These are phyloP conservation scores for Porites australiensis DNA, from an alignment of 64 coral and sea anemone genomes.

Conservation along the genomic window DNA sequence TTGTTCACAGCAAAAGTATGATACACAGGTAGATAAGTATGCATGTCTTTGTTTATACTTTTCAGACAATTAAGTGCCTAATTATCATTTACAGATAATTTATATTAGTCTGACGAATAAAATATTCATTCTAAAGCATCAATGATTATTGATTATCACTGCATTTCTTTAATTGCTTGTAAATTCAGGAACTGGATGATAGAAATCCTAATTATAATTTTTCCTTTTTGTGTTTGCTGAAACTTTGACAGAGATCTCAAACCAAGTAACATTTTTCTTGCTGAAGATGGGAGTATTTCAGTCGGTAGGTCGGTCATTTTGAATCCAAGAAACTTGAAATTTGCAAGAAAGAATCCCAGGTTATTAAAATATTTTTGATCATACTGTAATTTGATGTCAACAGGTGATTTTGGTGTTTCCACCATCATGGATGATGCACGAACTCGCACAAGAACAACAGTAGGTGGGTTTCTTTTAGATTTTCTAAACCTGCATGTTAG, in stretches of 20 bases:
- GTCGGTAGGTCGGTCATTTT: slow-evolving; percentile 63
- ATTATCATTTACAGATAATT: no score
- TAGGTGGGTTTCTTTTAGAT: slow-evolving; percentile 49
- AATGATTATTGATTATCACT: background rate
- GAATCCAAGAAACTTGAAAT: no score
- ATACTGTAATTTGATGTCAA: background rate
- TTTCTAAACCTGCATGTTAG: no score
- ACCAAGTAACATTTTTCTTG: slow-evolving; percentile 98
- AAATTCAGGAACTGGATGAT: no score
- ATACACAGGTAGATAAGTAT: slow-evolving; percentile 87
- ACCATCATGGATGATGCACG: slow-evolving; percentile 99
- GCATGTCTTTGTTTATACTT: background rate
- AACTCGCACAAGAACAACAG: slow-evolving; percentile 97
- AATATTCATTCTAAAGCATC: background rate
- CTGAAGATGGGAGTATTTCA: slow-evolving; percentile 82
- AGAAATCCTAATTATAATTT: background rate
- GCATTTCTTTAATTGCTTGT: no score
- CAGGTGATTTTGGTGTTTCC: slow-evolving; percentile 99
- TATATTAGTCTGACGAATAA: no score
- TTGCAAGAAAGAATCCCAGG: no score
- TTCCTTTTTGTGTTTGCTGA: background rate
- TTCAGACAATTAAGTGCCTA: no score
- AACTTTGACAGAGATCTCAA: slow-evolving; percentile 83
- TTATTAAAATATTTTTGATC: no score
- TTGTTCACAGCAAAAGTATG: slow-evolving; percentile 93